A percentile compares a stretch with the other conserved stretches of the same genome.
Evolutionary conservation across 2,113 vertebrate species (phyloP).

Genomic region (Saguinus midas): DNA sequence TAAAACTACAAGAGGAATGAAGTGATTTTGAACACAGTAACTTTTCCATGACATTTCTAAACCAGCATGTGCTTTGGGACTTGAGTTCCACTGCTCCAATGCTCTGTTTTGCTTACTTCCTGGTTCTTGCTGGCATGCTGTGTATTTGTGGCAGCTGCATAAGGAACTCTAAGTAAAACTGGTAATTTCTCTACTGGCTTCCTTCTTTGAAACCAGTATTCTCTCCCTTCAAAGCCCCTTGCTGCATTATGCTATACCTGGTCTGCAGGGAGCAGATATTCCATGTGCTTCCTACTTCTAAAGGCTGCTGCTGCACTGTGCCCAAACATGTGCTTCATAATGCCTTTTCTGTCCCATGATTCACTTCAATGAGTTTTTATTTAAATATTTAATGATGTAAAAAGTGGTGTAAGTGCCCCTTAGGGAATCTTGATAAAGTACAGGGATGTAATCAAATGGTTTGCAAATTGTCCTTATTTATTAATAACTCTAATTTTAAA

Average conservation of each 20-base stretch:
- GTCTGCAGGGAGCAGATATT: constrained; percentile 6
- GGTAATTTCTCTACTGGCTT: background rate
- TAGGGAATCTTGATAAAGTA: constrained; percentile 55
- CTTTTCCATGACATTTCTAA: background rate
- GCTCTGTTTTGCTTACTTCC: background rate
- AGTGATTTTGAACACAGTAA: background rate
- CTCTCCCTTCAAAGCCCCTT: background rate
- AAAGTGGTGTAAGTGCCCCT: constrained; percentile 67
- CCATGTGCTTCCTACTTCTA: background rate
- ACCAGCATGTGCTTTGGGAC: background rate
- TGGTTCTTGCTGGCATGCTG: background rate
- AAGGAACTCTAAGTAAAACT: background rate
- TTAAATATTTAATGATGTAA: constrained; percentile 74
- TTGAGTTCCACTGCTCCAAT: background rate
- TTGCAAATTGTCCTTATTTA: constrained; percentile 66
- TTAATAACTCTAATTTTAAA: constrained; percentile 69
- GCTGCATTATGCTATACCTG: background rate
- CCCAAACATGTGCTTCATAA: constrained; percentile 48
- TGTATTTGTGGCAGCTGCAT: background rate
- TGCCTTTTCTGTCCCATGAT: constrained; percentile 41
- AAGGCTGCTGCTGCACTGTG: background rate
- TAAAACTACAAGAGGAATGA: too few relatives aligned
- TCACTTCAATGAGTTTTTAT: constrained; percentile 49
- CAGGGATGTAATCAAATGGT: constrained; percentile 61
- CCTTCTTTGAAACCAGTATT: background rate